Evolutionary conservation across 2,888 invertebrate species (phyloP).

Genomic region (Cataglyphis altisquamis): DNA sequence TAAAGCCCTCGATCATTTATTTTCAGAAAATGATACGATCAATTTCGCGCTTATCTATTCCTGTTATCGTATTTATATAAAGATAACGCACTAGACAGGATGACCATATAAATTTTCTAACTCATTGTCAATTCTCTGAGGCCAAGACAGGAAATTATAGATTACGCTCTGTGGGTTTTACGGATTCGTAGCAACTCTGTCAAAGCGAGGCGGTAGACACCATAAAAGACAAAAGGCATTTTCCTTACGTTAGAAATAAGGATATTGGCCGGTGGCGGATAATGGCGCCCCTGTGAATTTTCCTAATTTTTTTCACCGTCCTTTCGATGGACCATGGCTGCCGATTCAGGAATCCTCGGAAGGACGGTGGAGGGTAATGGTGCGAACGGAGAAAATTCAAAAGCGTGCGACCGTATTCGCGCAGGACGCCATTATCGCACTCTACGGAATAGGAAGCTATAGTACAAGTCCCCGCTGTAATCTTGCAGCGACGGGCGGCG

Average conservation of each 20-base stretch:
- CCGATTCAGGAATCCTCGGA: not conserved
- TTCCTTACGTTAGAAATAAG: not conserved
- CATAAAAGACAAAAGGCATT: not conserved
- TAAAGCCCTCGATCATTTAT: not conserved
- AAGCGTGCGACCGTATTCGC: constrained; percentile 5
- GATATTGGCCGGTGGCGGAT: not conserved
- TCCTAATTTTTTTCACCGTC: not conserved
- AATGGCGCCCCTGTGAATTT: not conserved
- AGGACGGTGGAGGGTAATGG: not conserved
- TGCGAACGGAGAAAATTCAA: not conserved
- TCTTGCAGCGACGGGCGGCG: not conserved
- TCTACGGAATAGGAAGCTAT: constrained; percentile 2
- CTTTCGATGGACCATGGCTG: not conserved
- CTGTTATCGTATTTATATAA: not conserved
- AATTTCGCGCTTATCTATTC: not conserved
- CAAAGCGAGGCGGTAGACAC: not conserved
- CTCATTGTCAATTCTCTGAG: not conserved
- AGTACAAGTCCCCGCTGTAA: constrained; percentile 6
- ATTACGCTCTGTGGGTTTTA: not conserved
- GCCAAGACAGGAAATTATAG: not conserved
- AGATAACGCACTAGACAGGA: not conserved
- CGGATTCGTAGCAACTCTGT: not conserved
- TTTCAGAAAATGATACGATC: not conserved
- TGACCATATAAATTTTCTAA: not conserved
- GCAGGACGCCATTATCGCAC: not conserved